Conservation (phyloP, 2,888 invertebrate genomes). For the Polydrusus tereticollis region DNA sequence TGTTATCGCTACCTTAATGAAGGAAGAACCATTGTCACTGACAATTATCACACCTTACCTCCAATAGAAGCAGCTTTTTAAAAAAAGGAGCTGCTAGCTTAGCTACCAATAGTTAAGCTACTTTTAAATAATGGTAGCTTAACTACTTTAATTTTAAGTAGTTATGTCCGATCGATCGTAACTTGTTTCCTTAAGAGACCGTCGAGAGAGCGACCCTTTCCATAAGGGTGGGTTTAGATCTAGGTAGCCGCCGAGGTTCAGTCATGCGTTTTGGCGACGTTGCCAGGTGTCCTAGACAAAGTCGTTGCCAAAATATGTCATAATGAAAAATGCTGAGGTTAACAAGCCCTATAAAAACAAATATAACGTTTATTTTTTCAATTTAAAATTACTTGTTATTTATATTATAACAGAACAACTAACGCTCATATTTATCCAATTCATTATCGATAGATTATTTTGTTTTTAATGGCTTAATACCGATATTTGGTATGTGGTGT, state of each 20-base stretch:
- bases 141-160: no score
- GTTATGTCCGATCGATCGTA: not conserved
- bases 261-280: conserved; percentile 1
- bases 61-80: no score
- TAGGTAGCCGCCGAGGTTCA: conserved; percentile 18
- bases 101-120: not conserved
- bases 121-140: not conserved
- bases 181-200: not conserved
- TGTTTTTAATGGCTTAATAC: conserved; percentile 1
- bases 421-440: not conserved
- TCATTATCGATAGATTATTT: not conserved
- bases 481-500: not conserved
- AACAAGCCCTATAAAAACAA: no score
- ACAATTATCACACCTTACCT: no score
- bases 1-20: no score
- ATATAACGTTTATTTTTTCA: no score
- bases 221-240: conserved; percentile 21
- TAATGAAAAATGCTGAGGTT: not conserved
- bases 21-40: no score
- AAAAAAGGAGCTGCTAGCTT: no score
- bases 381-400: not conserved
- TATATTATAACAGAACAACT: no score
- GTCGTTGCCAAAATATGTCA: not conserved
- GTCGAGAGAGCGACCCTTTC: conserved; percentile 20
- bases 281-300: conserved; percentile 22